phyloP scores from a whole-genome alignment of 1,140 invertebrate species.

The Drosophila cardini region DNA sequence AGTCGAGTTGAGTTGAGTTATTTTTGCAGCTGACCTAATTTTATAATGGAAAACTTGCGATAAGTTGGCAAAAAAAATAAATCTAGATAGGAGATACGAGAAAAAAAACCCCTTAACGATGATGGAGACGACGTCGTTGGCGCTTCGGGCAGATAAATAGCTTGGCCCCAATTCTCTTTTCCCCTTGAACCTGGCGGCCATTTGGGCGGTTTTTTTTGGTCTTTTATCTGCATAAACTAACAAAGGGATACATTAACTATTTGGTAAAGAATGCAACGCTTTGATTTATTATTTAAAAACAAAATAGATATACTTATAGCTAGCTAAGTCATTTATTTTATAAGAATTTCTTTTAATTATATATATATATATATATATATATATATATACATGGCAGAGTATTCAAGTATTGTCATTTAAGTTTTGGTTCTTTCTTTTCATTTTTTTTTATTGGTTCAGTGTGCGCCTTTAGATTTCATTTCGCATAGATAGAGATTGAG shows the following conservation, averaged over 20 bases:
- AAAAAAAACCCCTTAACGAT: constrained; percentile 45
- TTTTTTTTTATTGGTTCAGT: constrained; percentile 7
- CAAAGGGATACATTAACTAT: neutral
- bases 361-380: too few species aligned
- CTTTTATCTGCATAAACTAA: neutral
- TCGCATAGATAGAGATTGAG: constrained; percentile 57
- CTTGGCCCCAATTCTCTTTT: constrained; percentile 47
- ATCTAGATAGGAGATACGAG: constrained; percentile 24
- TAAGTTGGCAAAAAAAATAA: constrained; percentile 61
- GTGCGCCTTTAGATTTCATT: constrained; percentile 69
- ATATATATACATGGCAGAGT: too few species aligned
- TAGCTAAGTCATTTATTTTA: too few species aligned
- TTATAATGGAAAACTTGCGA: constrained; percentile 83
- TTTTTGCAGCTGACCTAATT: constrained; percentile 83
- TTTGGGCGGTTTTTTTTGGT: constrained; percentile 17
- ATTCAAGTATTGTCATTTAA: neutral
- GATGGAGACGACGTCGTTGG: constrained; percentile 45
- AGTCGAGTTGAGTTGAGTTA: constrained; percentile 68
- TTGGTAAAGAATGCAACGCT: neutral
- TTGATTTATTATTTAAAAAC: too few species aligned
- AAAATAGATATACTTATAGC: too few species aligned
- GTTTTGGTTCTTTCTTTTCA: constrained; percentile 7
- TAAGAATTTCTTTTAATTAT: too few species aligned
- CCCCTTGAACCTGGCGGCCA: constrained; percentile 28
- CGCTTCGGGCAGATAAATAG: constrained; percentile 79